Base-by-base conservation (phyloP, 2,797 vertebrate species). In the Myotis daubentonii region DNA sequence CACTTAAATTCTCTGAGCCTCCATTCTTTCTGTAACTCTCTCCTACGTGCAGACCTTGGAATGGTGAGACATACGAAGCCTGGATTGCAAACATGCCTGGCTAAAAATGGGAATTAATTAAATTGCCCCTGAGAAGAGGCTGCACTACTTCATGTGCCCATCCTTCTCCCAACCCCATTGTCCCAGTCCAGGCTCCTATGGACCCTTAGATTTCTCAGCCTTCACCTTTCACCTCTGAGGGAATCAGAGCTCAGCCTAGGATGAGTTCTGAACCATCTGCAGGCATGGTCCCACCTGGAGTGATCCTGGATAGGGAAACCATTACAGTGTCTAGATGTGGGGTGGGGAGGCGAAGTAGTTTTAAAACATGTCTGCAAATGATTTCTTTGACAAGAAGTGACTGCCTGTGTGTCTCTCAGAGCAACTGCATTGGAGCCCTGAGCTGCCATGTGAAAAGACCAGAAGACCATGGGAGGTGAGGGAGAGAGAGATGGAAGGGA, bases 121-220 rank as follows among this genome's bases (percentile, higher is more conserved):
- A 80, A 71, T 0, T 19, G 49, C n/a, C 17, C 15, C 33, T 4
- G 51, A 70, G 62, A 36, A 92, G 17, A 70, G 8, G 60, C 33
- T 76, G 4, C 8, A 15, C 30, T 12, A 9, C 19, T 20, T 30
- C 28, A 3, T 3, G 30, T 6, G 7, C 28, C n/a, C 10, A 5
- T 19, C 4, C 7, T 15, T 11, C 4, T 13, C 3, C 5, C 8
- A 10, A 13, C 0, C 55, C 8, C 9, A 6, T 1, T 0, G 0
- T 53, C 28, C 23, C 12, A 10, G 16, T 25, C 41, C 22, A 22
- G 62, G 17, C 28, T 74, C n/a, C 9, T 57, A 17, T 28, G 28
- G 70, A 55, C 5, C 20, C 33, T 62, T 28, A n/a, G 17, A 28
- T 19, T 68, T 74, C 53, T 91, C 12, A 19, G 33, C 30, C 33